These are phyloP conservation scores for Tangara arthus DNA, from an alignment of 2,797 vertebrate genomes.

Conservation along the genomic window DNA sequence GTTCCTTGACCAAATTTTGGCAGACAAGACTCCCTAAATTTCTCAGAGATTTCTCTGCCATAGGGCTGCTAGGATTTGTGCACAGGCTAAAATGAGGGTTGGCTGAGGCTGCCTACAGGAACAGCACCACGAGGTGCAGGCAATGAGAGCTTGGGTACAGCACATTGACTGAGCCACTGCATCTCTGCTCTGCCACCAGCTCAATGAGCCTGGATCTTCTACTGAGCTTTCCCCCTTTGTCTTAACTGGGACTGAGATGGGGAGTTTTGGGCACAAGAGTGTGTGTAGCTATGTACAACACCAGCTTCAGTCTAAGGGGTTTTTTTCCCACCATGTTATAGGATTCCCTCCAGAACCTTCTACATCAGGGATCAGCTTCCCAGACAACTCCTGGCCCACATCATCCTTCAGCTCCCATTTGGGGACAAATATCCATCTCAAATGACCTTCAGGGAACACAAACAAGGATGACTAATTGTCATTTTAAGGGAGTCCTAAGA, in stretches of 20 bases:
- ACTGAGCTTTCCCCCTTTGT: background rate
- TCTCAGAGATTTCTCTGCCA: background rate
- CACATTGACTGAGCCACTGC: accelerated
- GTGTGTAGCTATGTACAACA: background rate
- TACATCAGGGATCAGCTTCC: background rate
- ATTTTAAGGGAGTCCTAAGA: background rate
- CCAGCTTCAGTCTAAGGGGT: background rate
- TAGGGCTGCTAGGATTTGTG: background rate
- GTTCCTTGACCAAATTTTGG: background rate
- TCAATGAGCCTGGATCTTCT: background rate
- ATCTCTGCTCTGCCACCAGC: background rate
- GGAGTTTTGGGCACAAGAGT: background rate
- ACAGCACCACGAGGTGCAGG: background rate
- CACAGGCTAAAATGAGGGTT: background rate
- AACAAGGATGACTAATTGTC: background rate
- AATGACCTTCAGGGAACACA: background rate
- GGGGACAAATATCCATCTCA: background rate
- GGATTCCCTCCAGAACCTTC: background rate
- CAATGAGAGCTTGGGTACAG: background rate
- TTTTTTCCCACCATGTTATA: background rate
- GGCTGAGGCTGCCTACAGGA: background rate
- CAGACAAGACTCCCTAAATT: background rate
- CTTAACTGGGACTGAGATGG: background rate
- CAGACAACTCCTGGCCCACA: background rate
- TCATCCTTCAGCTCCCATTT: background rate